Conservation (phyloP, 2,797 vertebrate genomes). For the Clarias fuscus region DNA sequence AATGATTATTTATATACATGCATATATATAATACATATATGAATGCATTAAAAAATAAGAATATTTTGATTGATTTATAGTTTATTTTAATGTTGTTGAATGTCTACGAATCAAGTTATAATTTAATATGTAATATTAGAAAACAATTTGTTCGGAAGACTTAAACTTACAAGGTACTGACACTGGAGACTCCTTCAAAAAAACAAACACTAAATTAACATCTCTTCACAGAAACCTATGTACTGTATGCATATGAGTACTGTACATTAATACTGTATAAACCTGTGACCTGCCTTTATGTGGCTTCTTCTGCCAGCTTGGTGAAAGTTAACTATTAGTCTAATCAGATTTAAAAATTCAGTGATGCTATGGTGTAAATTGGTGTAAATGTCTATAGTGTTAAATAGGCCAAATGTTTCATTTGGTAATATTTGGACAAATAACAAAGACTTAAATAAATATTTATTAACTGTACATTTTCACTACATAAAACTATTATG, state of each 20-base stretch:
- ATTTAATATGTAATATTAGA: neutral
- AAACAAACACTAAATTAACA: neutral
- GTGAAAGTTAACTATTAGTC: neutral
- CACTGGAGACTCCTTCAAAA: neutral
- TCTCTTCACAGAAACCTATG: neutral
- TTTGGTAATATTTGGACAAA: slow-evolving; percentile 9
- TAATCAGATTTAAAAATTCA: neutral
- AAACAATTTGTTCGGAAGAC: neutral
- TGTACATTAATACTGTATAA: neutral
- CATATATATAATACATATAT: too few relatives aligned
- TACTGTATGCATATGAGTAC: neutral
- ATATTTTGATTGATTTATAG: neutral
- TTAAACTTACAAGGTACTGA: neutral
- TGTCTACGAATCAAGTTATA: neutral
- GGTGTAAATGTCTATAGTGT: neutral
- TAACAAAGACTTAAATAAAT: neutral
- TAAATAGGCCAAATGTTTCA: neutral
- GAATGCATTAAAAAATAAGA: neutral
- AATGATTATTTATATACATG: too few relatives aligned
- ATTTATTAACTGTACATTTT: neutral
- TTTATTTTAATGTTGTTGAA: neutral
- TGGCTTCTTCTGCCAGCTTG: too few relatives aligned
- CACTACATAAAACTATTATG: neutral
- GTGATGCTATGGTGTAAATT: neutral
- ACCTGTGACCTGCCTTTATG: neutral